Conservation (phyloP, 2,113 vertebrate species). For the Todiramphus saurophagus region DNA sequence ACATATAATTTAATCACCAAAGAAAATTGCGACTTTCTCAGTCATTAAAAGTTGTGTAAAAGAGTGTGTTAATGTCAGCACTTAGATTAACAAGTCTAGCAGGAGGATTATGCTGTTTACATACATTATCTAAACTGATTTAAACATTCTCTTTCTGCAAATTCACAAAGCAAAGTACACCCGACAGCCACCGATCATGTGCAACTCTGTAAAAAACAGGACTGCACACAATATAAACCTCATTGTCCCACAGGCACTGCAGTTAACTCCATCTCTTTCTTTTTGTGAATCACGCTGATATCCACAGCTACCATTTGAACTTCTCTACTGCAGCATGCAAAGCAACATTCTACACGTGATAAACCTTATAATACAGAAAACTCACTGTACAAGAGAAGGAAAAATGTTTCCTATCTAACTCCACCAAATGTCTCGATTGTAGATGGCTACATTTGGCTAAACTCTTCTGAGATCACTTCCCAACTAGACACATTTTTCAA, state of each 20-base stretch:
- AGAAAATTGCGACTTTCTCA: constrained; percentile 54
- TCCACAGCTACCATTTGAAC: not conserved
- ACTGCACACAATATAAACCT: not conserved
- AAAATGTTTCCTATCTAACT: not conserved
- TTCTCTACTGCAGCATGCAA: not conserved
- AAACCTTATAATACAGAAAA: not conserved
- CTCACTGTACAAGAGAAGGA: not conserved
- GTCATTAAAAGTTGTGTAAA: constrained; percentile 56
- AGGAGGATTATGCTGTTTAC: constrained; percentile 62
- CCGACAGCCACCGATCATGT: not conserved
- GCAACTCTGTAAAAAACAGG: not conserved
- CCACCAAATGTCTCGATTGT: not conserved
- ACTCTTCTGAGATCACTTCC: not conserved
- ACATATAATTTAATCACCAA: constrained; percentile 35
- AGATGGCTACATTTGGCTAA: not conserved
- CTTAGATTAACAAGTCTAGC: constrained; percentile 65
- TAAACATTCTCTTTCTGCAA: constrained; percentile 42
- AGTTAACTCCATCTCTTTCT: not conserved
- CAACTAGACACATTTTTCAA: not conserved
- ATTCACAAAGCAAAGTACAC: constrained; percentile 36
- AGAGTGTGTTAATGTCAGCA: constrained; percentile 54
- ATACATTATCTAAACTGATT: constrained; percentile 57
- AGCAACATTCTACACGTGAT: not conserved
- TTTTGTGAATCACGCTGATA: not conserved
- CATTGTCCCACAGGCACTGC: not conserved